Conservation (phyloP, 2,888 invertebrate genomes). For the Napeogenes sylphis region DNA sequence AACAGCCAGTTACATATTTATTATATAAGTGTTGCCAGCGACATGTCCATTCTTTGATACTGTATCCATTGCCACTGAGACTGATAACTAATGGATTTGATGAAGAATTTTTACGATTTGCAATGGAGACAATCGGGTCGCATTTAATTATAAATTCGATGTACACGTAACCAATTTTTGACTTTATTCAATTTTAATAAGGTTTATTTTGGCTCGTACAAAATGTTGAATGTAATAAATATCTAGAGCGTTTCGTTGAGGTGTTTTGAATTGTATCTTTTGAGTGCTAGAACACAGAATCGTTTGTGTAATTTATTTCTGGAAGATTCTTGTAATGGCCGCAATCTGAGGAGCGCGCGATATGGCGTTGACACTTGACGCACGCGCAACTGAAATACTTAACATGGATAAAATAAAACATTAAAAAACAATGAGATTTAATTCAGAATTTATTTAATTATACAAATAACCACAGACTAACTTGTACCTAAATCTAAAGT, state of each 20-base stretch:
- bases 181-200: neutral
- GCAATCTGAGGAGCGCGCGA: constrained; percentile 29
- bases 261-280: neutral
- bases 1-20: no score
- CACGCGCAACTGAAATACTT: constrained; percentile 41
- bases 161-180: neutral
- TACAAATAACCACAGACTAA: no score
- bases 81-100: constrained; percentile 37
- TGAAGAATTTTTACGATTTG: constrained; percentile 62
- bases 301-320: constrained; percentile 18
- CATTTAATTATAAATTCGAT: constrained; percentile 54
- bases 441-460: neutral
- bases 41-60: neutral
- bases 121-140: constrained; percentile 49
- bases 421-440: constrained; percentile 17
- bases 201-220: neutral
- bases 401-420: constrained; percentile 48
- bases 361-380: constrained; percentile 36
- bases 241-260: neutral
- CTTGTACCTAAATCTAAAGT: no score
- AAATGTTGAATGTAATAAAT: neutral
- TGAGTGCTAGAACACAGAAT: constrained; percentile 6
- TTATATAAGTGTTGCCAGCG: no score
- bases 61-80: neutral
- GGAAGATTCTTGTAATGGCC: constrained; percentile 30